Evolutionary conservation across 2,888 invertebrate genomes (phyloP).

Genomic region (Watsonalla binaria): DNA sequence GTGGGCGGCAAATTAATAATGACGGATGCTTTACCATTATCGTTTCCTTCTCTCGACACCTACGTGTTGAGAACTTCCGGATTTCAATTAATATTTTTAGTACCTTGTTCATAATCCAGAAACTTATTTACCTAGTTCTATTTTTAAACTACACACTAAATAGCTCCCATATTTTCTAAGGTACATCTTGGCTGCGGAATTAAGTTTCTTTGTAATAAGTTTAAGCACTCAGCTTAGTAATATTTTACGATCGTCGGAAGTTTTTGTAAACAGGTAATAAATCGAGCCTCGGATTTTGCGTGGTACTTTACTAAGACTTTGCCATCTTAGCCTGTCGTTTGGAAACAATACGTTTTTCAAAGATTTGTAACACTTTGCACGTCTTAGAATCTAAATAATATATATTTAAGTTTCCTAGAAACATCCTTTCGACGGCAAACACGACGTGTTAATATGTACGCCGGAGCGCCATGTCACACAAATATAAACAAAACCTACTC

Average conservation of each 20-base stretch:
- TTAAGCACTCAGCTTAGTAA: too few relatives aligned
- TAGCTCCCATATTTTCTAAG: too few relatives aligned
- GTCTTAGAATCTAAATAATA: constrained; percentile 6
- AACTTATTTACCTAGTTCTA: too few relatives aligned
- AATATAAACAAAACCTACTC: constrained; percentile 47
- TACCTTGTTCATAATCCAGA: too few relatives aligned
- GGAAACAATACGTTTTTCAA: not conserved
- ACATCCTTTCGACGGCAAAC: constrained; percentile 24
- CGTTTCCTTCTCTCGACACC: not conserved
- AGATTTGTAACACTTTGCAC: not conserved
- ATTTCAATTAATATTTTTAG: too few relatives aligned
- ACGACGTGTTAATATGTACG: constrained; percentile 31
- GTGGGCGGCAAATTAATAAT: constrained; percentile 29
- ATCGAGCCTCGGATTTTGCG: not conserved
- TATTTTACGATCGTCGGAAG: too few relatives aligned
- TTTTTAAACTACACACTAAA: too few relatives aligned
- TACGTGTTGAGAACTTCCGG: not conserved
- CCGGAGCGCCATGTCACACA: constrained; percentile 31
- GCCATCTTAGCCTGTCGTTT: not conserved
- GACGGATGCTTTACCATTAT: constrained; percentile 6
- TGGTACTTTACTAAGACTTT: not conserved
- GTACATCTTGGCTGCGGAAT: too few relatives aligned
- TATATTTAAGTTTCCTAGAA: constrained; percentile 17
- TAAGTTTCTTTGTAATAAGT: too few relatives aligned
- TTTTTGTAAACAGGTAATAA: too few relatives aligned